phyloP scores from a whole-genome alignment of 2,888 invertebrate species.

The Pristionchus exspectatus region DNA sequence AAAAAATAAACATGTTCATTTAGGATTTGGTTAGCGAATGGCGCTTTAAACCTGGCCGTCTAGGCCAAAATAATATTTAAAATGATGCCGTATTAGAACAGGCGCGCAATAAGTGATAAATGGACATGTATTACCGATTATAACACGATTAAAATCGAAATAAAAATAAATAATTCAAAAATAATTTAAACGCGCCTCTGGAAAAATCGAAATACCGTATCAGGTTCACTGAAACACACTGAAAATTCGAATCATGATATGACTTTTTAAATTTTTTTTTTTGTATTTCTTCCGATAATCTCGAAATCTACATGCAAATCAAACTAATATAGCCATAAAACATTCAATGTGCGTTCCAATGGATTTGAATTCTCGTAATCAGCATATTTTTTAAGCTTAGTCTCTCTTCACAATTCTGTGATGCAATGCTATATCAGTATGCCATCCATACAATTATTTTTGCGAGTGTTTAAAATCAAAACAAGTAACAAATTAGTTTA shows the following conservation, averaged over 20 bases:
- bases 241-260: neutral
- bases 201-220: neutral
- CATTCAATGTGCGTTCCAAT: too few relatives aligned
- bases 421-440: neutral
- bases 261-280: too few relatives aligned
- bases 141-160: neutral
- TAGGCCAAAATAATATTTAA: neutral
- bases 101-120: neutral
- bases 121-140: neutral
- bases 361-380: too few relatives aligned
- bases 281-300: too few relatives aligned
- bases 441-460: neutral
- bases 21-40: neutral
- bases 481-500: constrained; percentile 1
- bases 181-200: neutral
- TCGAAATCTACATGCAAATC: too few relatives aligned
- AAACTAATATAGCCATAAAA: too few relatives aligned
- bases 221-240: neutral
- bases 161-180: neutral
- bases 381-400: too few relatives aligned
- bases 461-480: neutral
- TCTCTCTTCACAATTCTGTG: too few relatives aligned
- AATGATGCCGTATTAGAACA: neutral
- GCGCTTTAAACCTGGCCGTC: too few relatives aligned
- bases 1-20: neutral